Evolutionary conservation across 2,113 vertebrate genomes (phyloP).

Genomic region (Clinocottus analis): DNA sequence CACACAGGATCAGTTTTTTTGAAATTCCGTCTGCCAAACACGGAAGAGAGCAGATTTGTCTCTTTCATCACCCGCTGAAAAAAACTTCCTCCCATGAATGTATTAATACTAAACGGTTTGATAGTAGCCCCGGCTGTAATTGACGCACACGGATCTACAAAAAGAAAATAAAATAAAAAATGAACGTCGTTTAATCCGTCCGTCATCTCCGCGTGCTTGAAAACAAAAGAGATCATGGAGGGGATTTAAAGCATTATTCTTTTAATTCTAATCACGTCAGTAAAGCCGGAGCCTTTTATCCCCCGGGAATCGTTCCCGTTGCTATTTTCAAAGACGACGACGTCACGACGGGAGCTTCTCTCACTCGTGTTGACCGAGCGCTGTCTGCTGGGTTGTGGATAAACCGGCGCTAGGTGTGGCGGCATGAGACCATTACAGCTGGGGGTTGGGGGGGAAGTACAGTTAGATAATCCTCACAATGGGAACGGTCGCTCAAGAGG

Average conservation of each 20-base stretch:
- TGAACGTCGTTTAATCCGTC: conserved; percentile 59
- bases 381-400: not conserved
- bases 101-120: conserved; percentile 43
- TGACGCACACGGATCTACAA: conserved; percentile 45
- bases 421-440: conserved; percentile 42
- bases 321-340: conserved; percentile 31
- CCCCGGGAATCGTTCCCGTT: conserved; percentile 14
- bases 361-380: conserved; percentile 11
- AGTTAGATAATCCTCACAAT: conserved; percentile 40
- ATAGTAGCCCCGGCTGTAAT: conserved; percentile 40
- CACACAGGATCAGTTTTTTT: conserved; percentile 35
- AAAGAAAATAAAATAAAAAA: conserved; percentile 13
- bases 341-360: not conserved
- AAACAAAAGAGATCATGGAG: conserved; percentile 60
- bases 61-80: conserved; percentile 46
- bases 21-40: conserved; percentile 33
- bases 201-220: conserved; percentile 51
- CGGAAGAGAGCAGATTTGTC: conserved; percentile 23
- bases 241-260: conserved; percentile 54
- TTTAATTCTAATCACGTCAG: conserved; percentile 63
- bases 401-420: conserved; percentile 31
- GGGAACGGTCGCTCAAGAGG: conserved; percentile 42
- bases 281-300: conserved; percentile 50
- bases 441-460: conserved; percentile 8
- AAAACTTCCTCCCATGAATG: conserved; percentile 31